Evolutionary conservation across 2,888 invertebrate genomes (phyloP), one percentile per base, ranked within the genome.

Genomic region (Agrochola macilenta): DNA sequence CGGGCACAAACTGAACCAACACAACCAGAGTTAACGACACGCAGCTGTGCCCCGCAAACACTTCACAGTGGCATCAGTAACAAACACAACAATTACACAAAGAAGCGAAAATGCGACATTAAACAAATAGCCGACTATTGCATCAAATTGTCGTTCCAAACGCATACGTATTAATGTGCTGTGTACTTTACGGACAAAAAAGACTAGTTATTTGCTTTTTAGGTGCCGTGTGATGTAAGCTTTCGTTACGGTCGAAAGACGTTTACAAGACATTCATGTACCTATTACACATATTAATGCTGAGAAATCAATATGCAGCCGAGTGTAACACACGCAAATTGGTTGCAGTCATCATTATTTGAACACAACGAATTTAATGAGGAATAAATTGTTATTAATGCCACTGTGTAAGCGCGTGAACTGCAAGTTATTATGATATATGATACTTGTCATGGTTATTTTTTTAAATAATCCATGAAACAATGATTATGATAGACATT

Each of bases 1-100:
- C 96, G 98, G 97, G 98, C 98, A 98, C 97, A 98, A 97, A 98
- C 98, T 98, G 97, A 97, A 97, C 97, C 97, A 97, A 97, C 97
- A 97, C 95, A 97, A 97, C 96, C 95, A 95, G 90, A 91, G 96
- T 96, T 97, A 97, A 91, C 92, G 90, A 93, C 93, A 92, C 91
- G 92, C 91, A 92, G 91, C 92, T 90, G 93, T 93, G 93, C 89
- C 85, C 89, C 91, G 90, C 92, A 90, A 84, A 89, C 91, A 91
- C 89, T 87, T 88, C 81, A 91, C 94, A 92, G 91, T 93, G 94
- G 94, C 95, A 94, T 93, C 91, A 91, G 79, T 93, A 93, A 94
- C 92, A 76, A 78, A 78, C 54, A 76, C 74, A 81, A 74, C 69
- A 80, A 69, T 30, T 35, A 66, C 60, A 80, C 52, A 70, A 58